Evolutionary conservation across 2,888 invertebrate genomes (phyloP), one percentile per base, ranked within the genome.

Genomic region (Parelbella ahira): DNA sequence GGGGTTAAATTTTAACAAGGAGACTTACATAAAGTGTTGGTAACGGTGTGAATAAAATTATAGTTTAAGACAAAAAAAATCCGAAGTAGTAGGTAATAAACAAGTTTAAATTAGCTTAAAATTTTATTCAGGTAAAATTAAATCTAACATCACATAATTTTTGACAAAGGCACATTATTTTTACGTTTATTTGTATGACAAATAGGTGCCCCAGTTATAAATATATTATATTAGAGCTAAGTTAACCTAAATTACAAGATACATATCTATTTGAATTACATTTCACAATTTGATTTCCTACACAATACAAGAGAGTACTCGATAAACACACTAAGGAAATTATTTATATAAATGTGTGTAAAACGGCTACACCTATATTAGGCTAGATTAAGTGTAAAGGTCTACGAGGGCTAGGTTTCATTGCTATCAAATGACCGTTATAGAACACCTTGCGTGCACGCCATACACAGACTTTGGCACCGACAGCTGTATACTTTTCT

Each of bases 371-470:
- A 24, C 5, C 12, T 19, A 27, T 7, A 34, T 19, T 21, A 30
- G 20, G 15, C 20, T 29, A 32, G 9, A 13, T 32, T 29, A 44
- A 49, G 54, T 24, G 23, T 51, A 53, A 54, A 52, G 38, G 44
- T 44, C 41, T 41, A 45, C 45, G 53, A 27, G 32, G 54, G 53
- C 63, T 56, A 61, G 53, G 59, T 58, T 57, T 64, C 49, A 53
- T 58, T 58, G 66, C n/a, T 53, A 45, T 41, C 30, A 50, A 51
- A 49, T 58, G 78, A 73, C 84, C 84, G 87, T 84, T 83, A 76
- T 66, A 45, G 57, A 58, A 65, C 87, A 87, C 87, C 87, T 87
- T 87, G 86, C 83, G 80, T 63, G 60, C 58, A 63, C 66, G 56
- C 62, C 54, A 51, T 56, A 68, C 71, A 69, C 68, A 59, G 66